Percentiles rank a stretch among this genome's conserved stretches.
Conservation (phyloP, 2,113 vertebrate genomes). For the Rhinoderma darwinii region DNA sequence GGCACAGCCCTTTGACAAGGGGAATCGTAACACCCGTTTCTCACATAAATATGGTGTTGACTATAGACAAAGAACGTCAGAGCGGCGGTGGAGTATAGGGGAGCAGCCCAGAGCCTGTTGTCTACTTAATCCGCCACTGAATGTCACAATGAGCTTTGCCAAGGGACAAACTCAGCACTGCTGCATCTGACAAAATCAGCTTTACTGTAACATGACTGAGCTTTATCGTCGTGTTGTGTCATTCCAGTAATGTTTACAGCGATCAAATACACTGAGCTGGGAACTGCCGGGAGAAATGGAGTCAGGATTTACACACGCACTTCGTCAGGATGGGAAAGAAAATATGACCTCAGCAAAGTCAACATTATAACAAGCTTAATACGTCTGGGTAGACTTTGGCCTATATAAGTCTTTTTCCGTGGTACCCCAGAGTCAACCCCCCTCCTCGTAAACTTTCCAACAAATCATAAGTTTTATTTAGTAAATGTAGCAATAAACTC, state of each 20-base stretch:
- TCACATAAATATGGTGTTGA: too few relatives aligned
- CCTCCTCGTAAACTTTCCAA: neutral
- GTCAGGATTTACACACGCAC: slow-evolving; percentile 74
- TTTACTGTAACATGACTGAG: neutral
- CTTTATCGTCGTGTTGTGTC: slow-evolving; percentile 55
- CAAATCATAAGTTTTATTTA: neutral
- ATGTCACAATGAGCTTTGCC: neutral
- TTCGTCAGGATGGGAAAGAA: slow-evolving; percentile 71
- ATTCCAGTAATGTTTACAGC: slow-evolving; percentile 57
- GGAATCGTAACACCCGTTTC: too few relatives aligned
- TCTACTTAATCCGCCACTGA: too few relatives aligned
- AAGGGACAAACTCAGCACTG: neutral
- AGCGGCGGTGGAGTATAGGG: too few relatives aligned
- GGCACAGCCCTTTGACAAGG: too few relatives aligned
- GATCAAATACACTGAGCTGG: slow-evolving; percentile 62
- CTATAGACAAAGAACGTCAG: too few relatives aligned
- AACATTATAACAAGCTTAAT: slow-evolving; percentile 74
- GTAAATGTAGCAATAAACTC: neutral
- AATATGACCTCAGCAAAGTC: slow-evolving; percentile 74
- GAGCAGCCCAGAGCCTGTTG: too few relatives aligned
- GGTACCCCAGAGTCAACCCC: neutral
- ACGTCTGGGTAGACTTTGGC: slow-evolving; percentile 74
- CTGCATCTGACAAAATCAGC: neutral
- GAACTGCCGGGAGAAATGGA: slow-evolving; percentile 65
- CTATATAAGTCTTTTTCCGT: slow-evolving; percentile 44